phyloP scores from a whole-genome alignment of 1,140 invertebrate species.

The Phthorimaea operculella region DNA sequence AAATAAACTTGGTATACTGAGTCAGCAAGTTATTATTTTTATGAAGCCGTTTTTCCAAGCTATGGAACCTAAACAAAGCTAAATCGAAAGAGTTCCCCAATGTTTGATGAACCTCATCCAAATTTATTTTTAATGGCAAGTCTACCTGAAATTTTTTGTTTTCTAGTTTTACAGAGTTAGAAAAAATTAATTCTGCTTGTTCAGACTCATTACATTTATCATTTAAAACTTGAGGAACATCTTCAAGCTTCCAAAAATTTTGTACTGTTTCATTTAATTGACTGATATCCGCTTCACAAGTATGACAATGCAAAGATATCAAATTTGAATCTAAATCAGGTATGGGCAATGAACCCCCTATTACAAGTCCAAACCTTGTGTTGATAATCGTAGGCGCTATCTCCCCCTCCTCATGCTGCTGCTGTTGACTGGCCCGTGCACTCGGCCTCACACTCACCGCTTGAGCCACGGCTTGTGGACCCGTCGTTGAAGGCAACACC shows the following conservation, averaged over 20 bases:
- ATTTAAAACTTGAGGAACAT: too few relatives aligned
- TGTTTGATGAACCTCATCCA: neutral
- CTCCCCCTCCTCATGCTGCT: neutral
- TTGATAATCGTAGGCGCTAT: neutral
- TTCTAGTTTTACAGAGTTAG: neutral
- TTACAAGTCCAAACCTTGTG: neutral
- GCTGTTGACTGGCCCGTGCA: too few relatives aligned
- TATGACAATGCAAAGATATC: neutral
- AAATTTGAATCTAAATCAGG: neutral
- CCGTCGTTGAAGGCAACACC: neutral
- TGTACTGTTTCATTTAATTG: neutral
- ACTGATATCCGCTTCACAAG: neutral
- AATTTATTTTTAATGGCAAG: neutral
- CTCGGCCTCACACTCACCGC: neutral
- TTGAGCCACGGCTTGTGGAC: neutral
- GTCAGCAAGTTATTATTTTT: neutral
- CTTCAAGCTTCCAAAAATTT: neutral
- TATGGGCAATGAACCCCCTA: neutral
- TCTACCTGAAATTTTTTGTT: neutral
- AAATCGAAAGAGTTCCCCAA: neutral
- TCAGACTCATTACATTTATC: neutral
- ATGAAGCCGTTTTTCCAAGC: neutral
- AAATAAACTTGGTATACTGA: neutral
- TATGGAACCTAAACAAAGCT: neutral
- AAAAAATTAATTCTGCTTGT: neutral